Evolutionary conservation across 1,140 invertebrate species (phyloP).

Genomic region (Daktulosphaira vitifoliae): DNA sequence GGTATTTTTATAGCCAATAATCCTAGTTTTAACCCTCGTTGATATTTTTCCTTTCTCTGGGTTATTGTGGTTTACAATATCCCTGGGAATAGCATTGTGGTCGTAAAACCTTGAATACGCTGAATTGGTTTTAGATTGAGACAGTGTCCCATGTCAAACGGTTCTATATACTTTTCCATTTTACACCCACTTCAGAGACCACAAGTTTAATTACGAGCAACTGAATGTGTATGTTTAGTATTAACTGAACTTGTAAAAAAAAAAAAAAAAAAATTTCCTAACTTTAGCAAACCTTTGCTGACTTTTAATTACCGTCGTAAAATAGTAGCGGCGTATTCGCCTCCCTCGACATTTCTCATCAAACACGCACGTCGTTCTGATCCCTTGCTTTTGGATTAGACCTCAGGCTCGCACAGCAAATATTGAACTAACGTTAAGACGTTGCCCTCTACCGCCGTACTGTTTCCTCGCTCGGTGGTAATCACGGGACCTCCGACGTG

Average conservation of each 20-base stretch:
- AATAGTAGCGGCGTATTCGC: neutral
- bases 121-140: slow-evolving; percentile 23
- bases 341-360: slow-evolving; percentile 20
- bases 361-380: slow-evolving; percentile 31
- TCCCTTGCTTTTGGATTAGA: slow-evolving; percentile 29
- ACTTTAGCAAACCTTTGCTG: slow-evolving; percentile 29
- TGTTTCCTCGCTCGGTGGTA: neutral
- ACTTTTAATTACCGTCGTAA: slow-evolving; percentile 33
- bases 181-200: neutral
- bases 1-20: neutral
- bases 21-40: neutral
- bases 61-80: slow-evolving; percentile 8
- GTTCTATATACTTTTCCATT: neutral
- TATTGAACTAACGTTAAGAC: slow-evolving; percentile 33
- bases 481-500: slow-evolving; percentile 19
- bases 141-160: neutral
- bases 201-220: slow-evolving; percentile 11
- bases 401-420: slow-evolving; percentile 18
- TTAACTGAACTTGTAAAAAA: neutral
- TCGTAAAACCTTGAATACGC: neutral
- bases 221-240: neutral
- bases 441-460: neutral
- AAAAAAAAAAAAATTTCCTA: neutral
- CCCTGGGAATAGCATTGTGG: slow-evolving; percentile 11
- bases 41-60: slow-evolving; percentile 4